phyloP scores from a whole-genome alignment of 2,113 vertebrate genomes.

The Phrynosoma platyrhinos region DNA sequence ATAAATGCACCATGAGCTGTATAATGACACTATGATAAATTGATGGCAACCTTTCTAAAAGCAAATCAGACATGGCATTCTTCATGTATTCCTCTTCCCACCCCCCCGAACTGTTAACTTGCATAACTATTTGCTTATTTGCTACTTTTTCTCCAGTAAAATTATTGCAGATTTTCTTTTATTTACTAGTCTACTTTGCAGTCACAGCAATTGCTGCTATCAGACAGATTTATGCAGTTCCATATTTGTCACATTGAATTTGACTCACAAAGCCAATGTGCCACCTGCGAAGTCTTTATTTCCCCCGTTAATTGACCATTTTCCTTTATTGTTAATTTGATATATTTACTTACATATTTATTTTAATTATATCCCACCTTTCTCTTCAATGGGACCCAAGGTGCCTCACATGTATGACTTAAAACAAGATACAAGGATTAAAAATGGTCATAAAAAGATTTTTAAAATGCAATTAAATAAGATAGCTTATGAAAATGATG shows the following conservation, averaged over 20 bases:
- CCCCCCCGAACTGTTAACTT: constrained; percentile 21
- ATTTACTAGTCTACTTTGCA: constrained; percentile 35
- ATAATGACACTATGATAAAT: constrained; percentile 31
- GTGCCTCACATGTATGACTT: no score
- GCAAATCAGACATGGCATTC: constrained; percentile 30
- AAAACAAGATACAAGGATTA: no score
- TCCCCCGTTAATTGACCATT: no score
- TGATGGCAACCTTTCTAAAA: constrained; percentile 21
- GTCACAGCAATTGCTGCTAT: constrained; percentile 21
- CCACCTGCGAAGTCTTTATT: no score
- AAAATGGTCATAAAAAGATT: no score
- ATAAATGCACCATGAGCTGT: constrained; percentile 21
- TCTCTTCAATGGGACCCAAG: no score
- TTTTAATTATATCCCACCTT: no score
- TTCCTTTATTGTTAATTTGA: no score
- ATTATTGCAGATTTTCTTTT: constrained; percentile 29
- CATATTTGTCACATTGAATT: constrained; percentile 13
- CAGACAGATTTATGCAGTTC: constrained; percentile 20
- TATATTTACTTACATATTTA: no score
- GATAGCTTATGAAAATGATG: no score
- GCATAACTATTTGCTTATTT: constrained; percentile 32
- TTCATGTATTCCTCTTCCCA: background rate
- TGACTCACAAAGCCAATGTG: no score
- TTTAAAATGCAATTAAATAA: no score
- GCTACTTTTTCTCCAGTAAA: constrained; percentile 25